Base-by-base conservation (phyloP, 2,888 invertebrate species). In the Norana najaformis region DNA sequence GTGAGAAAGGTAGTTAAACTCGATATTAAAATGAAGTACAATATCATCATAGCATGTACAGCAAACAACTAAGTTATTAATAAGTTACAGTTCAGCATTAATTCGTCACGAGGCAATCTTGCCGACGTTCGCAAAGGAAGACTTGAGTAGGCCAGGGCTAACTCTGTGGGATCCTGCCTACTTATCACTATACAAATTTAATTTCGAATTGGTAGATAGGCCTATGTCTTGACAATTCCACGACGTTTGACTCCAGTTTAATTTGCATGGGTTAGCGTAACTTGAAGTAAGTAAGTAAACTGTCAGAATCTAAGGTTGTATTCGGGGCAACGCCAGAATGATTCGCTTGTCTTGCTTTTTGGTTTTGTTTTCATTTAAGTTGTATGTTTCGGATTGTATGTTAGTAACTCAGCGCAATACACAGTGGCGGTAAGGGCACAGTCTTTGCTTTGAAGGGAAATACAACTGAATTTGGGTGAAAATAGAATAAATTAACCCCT, bases 251-350 rank as follows among this genome's bases (percentile, higher is more conserved):
- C 69, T 69, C 69, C 69, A 69, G n/a, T 69, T 8, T n/a, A 69
- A n/a, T n/a, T 69, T 69, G 69, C 69, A 69, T n/a, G 69, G 69
- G 69, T 69, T 69, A 69, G 69, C 69, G 69, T 69, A 30, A 69
- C 69, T 69, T 69, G 69, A 69, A 69, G 69, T 69, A 69, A 69
- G 69, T 69, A 69, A 69, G 6, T 16, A n/a, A 69, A 69, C 8
- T 69, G 69, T 69, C n/a, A n/a, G 30, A 69, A 69, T 69, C 69
- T 69, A n/a, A n/a, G n/a, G n/a, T 13, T 16, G 69, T 69, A n/a
- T 69, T 69, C n/a, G 30, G n/a, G 1, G 8, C n/a, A n/a, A 69
- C 69, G 69, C 23, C 47, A 47, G 47, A 47, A 47, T 23, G 23
- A 47, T 47, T 4, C 1, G 23, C 47, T 47, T 47, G 23, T 69